A percentile compares a stretch with the other conserved stretches of the same genome.
phyloP scores from a whole-genome alignment of 1,140 invertebrate species.

The Lepidotrigona ventralis region DNA sequence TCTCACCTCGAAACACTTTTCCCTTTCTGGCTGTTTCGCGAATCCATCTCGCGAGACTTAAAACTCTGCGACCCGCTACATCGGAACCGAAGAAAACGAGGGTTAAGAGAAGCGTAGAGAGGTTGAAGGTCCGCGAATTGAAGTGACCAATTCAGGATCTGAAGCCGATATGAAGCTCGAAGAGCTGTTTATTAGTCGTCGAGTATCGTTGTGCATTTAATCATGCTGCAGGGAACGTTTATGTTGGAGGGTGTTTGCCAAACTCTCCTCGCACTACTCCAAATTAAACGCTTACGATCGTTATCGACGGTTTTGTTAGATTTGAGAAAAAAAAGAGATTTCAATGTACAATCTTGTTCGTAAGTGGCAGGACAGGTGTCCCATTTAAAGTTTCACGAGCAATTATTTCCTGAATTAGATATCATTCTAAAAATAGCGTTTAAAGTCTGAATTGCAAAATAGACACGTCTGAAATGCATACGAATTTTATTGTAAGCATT shows the following conservation, averaged over 20 bases:
- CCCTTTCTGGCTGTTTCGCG: not conserved
- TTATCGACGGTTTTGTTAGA: not conserved
- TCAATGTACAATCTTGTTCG: not conserved
- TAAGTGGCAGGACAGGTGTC: not conserved
- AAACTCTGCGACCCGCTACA: not conserved
- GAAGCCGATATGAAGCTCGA: not conserved
- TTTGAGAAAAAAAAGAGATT: not conserved
- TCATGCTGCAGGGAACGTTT: constrained; percentile 1
- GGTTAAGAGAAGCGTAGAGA: not conserved
- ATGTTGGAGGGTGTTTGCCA: not conserved
- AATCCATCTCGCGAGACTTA: not conserved
- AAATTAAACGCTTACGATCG: not conserved
- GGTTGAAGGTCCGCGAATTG: not conserved
- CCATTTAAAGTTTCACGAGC: too few relatives aligned
- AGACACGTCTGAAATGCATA: too few relatives aligned
- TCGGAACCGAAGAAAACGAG: not conserved
- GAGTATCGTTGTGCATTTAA: not conserved
- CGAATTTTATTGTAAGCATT: too few relatives aligned
- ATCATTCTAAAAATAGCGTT: too few relatives aligned
- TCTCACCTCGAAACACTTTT: not conserved
- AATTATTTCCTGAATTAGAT: too few relatives aligned
- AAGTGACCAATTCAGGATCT: not conserved
- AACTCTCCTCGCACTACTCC: not conserved
- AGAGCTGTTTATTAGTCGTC: constrained; percentile 12
- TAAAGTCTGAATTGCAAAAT: too few relatives aligned